A percentile compares a stretch with the other conserved stretches of the same genome.
These are phyloP conservation scores for Thaleichthys pacificus DNA, from an alignment of 2,797 vertebrate species.

Conservation along the genomic window DNA sequence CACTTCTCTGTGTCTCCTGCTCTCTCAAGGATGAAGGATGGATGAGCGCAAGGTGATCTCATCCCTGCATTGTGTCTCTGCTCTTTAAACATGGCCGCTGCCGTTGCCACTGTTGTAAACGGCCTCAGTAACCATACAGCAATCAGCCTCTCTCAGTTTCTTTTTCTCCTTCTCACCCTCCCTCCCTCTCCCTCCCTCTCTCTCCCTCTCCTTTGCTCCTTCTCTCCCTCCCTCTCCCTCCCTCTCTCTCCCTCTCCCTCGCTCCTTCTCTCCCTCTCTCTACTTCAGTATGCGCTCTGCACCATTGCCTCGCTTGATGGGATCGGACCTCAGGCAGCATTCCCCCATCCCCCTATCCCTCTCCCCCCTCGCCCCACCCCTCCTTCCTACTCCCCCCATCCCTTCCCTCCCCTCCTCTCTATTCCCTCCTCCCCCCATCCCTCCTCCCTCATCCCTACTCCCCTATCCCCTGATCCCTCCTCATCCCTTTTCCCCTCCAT, in stretches of 20 bases:
- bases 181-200: conserved; percentile 6
- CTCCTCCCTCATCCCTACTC: conserved; percentile 6
- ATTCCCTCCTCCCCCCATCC: conserved; percentile 40
- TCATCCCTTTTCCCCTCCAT: conserved; percentile 39
- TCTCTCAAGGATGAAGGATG: conserved; percentile 1
- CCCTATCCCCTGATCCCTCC: conserved; percentile 39
- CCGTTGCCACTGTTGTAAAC: conserved; percentile 12
- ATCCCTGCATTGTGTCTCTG: not conserved
- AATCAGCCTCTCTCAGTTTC: conserved; percentile 18
- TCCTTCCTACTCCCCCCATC: conserved; percentile 36
- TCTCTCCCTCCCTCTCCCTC: conserved; percentile 22
- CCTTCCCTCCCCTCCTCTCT: conserved; percentile 33
- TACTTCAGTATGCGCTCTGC: conserved; percentile 61
- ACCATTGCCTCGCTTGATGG: conserved; percentile 73
- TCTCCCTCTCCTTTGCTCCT: not conserved
- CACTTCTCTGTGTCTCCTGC: not conserved
- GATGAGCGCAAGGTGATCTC: not conserved
- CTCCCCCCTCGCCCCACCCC: no score
- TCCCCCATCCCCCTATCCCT: not conserved
- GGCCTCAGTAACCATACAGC: conserved; percentile 17
- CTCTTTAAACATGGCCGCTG: conserved; percentile 1
- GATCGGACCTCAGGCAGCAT: conserved; percentile 58
- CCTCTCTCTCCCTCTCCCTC: conserved; percentile 5
- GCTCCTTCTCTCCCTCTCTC: conserved; percentile 17
- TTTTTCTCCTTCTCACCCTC: conserved; percentile 8